These are phyloP conservation scores for Gorsachius goisagi DNA, from an alignment of 2,113 vertebrate species.

Conservation along the genomic window DNA sequence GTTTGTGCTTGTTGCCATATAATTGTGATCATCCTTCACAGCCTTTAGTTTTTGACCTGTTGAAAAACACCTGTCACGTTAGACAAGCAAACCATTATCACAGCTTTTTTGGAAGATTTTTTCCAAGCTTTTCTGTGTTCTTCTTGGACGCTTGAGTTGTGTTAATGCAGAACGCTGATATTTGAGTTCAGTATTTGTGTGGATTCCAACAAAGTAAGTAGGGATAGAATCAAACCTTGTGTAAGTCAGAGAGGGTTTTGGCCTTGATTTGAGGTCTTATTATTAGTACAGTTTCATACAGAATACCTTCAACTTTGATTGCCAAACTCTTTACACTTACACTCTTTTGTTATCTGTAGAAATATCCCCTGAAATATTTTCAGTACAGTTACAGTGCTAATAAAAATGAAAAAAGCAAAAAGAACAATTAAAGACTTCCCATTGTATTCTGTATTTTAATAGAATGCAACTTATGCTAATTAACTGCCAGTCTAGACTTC, in stretches of 20 bases:
- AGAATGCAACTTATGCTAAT: not conserved
- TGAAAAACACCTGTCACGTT: not conserved
- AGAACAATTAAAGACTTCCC: not conserved
- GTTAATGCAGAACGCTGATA: not conserved
- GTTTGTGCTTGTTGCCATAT: not conserved
- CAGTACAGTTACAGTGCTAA: not conserved
- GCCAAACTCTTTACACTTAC: not conserved
- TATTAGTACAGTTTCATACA: not conserved
- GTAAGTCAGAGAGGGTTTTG: not conserved
- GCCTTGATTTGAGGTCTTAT: not conserved
- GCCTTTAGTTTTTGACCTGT: not conserved
- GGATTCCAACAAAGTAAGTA: not conserved
- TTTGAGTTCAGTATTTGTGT: not conserved
- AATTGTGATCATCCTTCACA: not conserved
- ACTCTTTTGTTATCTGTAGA: not conserved
- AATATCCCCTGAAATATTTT: not conserved
- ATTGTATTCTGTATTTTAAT: not conserved
- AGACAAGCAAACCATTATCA: not conserved
- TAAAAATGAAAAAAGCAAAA: not conserved
- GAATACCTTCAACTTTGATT: not conserved
- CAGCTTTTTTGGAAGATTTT: not conserved
- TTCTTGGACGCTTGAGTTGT: not conserved
- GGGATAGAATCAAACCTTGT: not conserved
- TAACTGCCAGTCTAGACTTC: not conserved
- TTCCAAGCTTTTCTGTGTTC: not conserved